Evolutionary conservation across 2,797 vertebrate genomes (phyloP), one percentile per base, ranked within the genome.

Genomic region (Dendrocincla fuliginosa): DNA sequence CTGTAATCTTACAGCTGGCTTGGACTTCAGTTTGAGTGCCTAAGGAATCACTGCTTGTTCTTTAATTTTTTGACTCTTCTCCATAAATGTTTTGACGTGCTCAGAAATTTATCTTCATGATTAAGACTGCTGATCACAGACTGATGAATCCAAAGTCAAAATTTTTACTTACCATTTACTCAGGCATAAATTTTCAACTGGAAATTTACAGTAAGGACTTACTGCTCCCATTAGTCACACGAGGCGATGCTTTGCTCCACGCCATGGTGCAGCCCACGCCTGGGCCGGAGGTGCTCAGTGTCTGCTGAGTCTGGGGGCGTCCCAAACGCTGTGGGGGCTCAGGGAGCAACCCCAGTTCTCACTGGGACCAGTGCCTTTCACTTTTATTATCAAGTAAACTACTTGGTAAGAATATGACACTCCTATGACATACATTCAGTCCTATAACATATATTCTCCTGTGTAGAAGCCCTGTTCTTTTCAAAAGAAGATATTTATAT

Each of bases 81-180:
- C 74, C 87, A 64, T 82, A 96, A 97, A 96, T 90, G 82, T 97
- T 97, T 94, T 94, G 91, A 95, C 78, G 2, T 42, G 67, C 67
- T 67, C 74, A 56, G 87, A 67, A 87, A 94, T 96, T 84, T 59
- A 44, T 95, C 93, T 93, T 86, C 35, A 15, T 84, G 86, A 81
- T 73, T 78, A 59, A 87, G 65, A 35, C 77, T 87, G 49, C 70
- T 91, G 63, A 89, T 84, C 69, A 60, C 46, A 22, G 67, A 35
- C 75, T 57, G 60, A 59, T 64, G 81, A 87, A 33, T 11, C 68
- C n/a, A 3, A 49, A 92, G 83, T n/a, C 16, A 64, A 47, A 67
- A 55, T n/a, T 78, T 70, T 81, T 76, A 57, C 81, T 89, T 68
- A 23, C 70, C 28, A 24, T 56, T 87, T 60, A n/a, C 44, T 55